A percentile compares a stretch with the other conserved stretches of the same genome.
Conservation (phyloP, 2,113 vertebrate genomes). For the Phrynosoma platyrhinos region DNA sequence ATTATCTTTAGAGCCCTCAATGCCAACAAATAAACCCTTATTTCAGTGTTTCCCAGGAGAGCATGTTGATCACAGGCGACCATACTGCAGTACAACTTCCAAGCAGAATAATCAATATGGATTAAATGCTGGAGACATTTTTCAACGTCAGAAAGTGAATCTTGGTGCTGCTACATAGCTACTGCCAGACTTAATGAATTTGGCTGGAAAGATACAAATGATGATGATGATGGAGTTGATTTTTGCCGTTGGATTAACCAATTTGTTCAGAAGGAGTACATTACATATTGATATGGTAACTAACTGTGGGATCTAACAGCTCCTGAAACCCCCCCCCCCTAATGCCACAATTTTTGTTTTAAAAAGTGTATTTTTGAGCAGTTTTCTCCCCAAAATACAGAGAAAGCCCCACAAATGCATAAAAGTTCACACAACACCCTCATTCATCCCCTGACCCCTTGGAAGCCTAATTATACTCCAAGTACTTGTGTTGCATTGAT, state of each 20-base stretch:
- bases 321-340: neutral
- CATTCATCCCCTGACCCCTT: too few relatives aligned
- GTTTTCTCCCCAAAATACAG: too few relatives aligned
- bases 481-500: too few relatives aligned
- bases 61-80: constrained; percentile 14
- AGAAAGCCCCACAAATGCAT: too few relatives aligned
- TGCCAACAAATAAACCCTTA: constrained; percentile 36
- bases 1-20: constrained; percentile 53
- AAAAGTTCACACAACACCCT: too few relatives aligned
- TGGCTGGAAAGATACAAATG: neutral
- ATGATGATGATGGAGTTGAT: neutral
- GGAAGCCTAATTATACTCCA: too few relatives aligned
- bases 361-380: too few relatives aligned
- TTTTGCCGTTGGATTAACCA: neutral
- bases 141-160: constrained; percentile 34
- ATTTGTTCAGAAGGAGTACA: neutral
- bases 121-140: constrained; percentile 29
- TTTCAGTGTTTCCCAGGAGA: constrained; percentile 18
- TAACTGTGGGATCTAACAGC: neutral
- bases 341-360: too few relatives aligned
- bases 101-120: constrained; percentile 2
- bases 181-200: neutral
- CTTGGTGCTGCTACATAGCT: neutral
- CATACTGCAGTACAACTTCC: neutral
- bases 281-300: neutral